Evolutionary conservation across 1,140 invertebrate genomes (phyloP), one percentile per base, ranked within the genome.

Genomic region (Drosophila parvula): DNA sequence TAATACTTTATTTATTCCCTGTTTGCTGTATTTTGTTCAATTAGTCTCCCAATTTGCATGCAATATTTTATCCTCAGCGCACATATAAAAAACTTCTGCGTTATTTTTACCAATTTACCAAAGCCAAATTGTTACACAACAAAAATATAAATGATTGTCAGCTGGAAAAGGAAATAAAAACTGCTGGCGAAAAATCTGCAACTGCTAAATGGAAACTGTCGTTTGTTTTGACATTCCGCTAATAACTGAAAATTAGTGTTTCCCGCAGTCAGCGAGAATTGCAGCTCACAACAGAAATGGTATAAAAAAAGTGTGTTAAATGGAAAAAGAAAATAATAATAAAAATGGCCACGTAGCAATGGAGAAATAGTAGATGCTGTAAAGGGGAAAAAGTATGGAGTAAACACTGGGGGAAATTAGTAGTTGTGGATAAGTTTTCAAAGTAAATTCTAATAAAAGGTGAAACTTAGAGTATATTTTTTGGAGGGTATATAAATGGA

Each of bases 231-330:
- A 88, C 83, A 89, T 78, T 88, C 58, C 50, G 53, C 77, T 88
- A 89, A 88, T 88, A 83, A 84, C 79, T 78, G 73, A 78, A 89
- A 83, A 86, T 88, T 83, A 82, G 67, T 77, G 51, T 74, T 79
- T 74, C 44, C 44, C 43, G 57, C 65, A 78, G 82, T 63, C 78
- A 75, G 51, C 48, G 38, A 3, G 18, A 53, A 51, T 48, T 63
- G 44, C 14, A 61, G 14, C 36, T 67, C 50, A 34, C 51, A 51
- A 14, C 27, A 34, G 68, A 67, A 61, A 47, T 16, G 36, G 43
- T 16, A 41, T 27, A 60, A 53, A 61, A 22, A 55, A 14, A n/a
- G 18, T 53, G 44, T 53, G 38, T 14, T 34, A 28, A 64, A 67
- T 65, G 34, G 28, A 32, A 36, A 47, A 63, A 12, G 30, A 10